phyloP scores from a whole-genome alignment of 2,113 vertebrate genomes.

The Sinocyclocheilus rhinocerous region DNA sequence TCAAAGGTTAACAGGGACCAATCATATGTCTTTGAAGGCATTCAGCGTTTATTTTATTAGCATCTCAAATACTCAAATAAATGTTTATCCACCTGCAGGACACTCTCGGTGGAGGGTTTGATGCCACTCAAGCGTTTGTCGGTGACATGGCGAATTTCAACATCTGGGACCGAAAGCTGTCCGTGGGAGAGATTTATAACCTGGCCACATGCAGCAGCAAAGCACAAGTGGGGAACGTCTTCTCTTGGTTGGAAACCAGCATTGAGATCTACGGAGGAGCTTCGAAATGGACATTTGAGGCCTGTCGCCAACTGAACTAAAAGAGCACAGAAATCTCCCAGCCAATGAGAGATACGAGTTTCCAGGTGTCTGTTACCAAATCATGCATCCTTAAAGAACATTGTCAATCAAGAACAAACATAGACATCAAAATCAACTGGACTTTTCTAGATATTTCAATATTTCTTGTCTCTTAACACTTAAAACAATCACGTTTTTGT shows the following conservation, averaged over 20 bases:
- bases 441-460: conserved; percentile 66
- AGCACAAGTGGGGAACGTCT: conserved; percentile 90
- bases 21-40: conserved; percentile 14
- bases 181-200: conserved; percentile 89
- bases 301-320: conserved; percentile 97
- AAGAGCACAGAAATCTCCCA: conserved; percentile 47
- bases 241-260: conserved; percentile 91
- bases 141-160: conserved; percentile 97
- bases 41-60: conserved; percentile 12
- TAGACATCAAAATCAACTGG: conserved; percentile 58
- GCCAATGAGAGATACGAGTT: conserved; percentile 45
- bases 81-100: conserved; percentile 78
- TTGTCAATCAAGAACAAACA: conserved; percentile 55
- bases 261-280: conserved; percentile 94
- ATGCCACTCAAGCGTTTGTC: conserved; percentile 96
- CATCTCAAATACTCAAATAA: conserved; percentile 35
- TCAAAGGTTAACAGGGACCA: conserved; percentile 39
- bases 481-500: conserved; percentile 25
- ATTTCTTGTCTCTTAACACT: conserved; percentile 51
- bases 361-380: conserved; percentile 60
- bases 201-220: conserved; percentile 95
- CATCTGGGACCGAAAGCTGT: conserved; percentile 96
- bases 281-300: conserved; percentile 97
- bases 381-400: conserved; percentile 49
- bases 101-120: conserved; percentile 92